Conservation (phyloP, 2,888 invertebrate genomes). For the Auanema freiburgensis region DNA sequence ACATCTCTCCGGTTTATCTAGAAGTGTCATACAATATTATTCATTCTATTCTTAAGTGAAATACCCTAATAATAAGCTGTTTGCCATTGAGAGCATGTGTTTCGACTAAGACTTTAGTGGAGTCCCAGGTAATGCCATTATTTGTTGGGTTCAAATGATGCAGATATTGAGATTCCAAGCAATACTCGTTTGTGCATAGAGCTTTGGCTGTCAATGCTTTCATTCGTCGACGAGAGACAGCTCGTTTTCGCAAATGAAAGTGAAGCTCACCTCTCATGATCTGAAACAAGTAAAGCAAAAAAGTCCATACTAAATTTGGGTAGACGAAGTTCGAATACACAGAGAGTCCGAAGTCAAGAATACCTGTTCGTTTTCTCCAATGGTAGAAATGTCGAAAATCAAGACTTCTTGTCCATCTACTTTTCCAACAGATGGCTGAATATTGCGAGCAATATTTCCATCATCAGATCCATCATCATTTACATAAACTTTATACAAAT, state of each 20-base stretch:
- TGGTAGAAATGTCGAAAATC: constrained; percentile 36
- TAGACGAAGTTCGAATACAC: too few relatives aligned
- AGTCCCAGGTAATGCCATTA: constrained; percentile 35
- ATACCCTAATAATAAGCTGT: constrained; percentile 31
- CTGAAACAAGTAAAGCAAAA: too few relatives aligned
- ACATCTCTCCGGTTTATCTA: constrained; percentile 34
- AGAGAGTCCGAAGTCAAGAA: background rate
- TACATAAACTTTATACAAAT: constrained; percentile 19
- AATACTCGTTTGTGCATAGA: constrained; percentile 41
- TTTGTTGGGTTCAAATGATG: constrained; percentile 12
- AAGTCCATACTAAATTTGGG: too few relatives aligned
- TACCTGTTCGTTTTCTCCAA: constrained; percentile 26
- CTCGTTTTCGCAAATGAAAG: constrained; percentile 32
- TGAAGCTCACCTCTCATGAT: constrained; percentile 42
- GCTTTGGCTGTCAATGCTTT: constrained; percentile 33
- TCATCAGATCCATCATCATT: constrained; percentile 42
- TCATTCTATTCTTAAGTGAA: background rate
- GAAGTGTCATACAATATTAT: constrained; percentile 3
- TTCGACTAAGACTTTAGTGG: constrained; percentile 38
- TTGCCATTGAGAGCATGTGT: constrained; percentile 35
- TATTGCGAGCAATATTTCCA: constrained; percentile 36
- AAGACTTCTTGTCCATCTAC: constrained; percentile 38
- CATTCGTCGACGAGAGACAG: constrained; percentile 24
- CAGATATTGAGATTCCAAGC: constrained; percentile 21
- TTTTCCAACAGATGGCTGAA: constrained; percentile 39